These are phyloP conservation scores for Trinectes maculatus DNA, from an alignment of 2,113 vertebrate species.

Conservation along the genomic window DNA sequence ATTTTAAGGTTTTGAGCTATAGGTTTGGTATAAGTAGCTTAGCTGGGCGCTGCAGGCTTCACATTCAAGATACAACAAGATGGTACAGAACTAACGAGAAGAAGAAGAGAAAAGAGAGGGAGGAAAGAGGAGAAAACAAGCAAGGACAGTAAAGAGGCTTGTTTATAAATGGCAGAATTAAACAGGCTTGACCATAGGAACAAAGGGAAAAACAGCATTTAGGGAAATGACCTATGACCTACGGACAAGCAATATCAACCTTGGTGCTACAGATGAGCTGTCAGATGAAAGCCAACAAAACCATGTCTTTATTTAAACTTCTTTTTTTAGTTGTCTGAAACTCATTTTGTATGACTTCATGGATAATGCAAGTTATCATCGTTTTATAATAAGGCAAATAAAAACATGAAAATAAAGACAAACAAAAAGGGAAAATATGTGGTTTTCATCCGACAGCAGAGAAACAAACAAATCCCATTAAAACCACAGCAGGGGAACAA, in stretches of 20 bases:
- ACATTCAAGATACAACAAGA: slow-evolving; percentile 45
- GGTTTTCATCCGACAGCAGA: slow-evolving; percentile 56
- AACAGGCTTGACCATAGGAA: slow-evolving; percentile 45
- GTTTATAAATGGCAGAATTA: slow-evolving; percentile 44
- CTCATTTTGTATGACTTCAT: too few species aligned
- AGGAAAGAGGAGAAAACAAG: slow-evolving; percentile 52
- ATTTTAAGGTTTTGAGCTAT: background rate
- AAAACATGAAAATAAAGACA: background rate
- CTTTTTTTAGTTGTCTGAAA: background rate
- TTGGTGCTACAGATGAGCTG: slow-evolving; percentile 25
- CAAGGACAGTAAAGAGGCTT: slow-evolving; percentile 51
- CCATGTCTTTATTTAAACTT: background rate
- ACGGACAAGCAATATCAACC: slow-evolving; percentile 7
- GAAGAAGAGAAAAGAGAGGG: slow-evolving; percentile 36
- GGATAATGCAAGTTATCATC: background rate
- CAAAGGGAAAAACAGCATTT: slow-evolving; percentile 32
- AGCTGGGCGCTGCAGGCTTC: slow-evolving; percentile 55
- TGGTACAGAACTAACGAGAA: slow-evolving; percentile 16
- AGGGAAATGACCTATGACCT: slow-evolving; percentile 27
- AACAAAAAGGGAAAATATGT: slow-evolving; percentile 13
- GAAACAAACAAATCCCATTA: slow-evolving; percentile 16
- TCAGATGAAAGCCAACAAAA: slow-evolving; percentile 50
- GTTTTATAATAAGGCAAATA: background rate
- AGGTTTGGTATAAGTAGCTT: background rate
- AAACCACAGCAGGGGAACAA: slow-evolving; percentile 20